Evolutionary conservation across 2,113 vertebrate species (phyloP), one percentile per base, ranked within the genome.

Genomic region (Macrotis lagotis): DNA sequence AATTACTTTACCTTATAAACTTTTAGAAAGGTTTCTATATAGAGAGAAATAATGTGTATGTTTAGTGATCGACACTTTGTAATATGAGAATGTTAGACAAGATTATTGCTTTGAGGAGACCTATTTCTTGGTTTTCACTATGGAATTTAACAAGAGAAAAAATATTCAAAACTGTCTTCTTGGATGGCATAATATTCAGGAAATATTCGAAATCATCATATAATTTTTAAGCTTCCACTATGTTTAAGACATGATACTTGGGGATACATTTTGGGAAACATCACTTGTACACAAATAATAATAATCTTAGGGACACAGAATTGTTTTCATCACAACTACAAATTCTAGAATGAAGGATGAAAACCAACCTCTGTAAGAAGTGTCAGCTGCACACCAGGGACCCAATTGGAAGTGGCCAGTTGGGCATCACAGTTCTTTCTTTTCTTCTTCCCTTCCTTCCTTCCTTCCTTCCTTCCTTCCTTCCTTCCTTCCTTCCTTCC

Each of bases 1-100:
- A 96, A 96, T 97, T 96, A 91, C 83, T 92, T 93, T 91, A 93
- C 88, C 47, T 94, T 95, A 93, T 91, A 96, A 96, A 94, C 83
- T 89, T 94, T 1, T 52, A 74, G 88, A 88, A 91, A 94, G 7
- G 91, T 53, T 91, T 92, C 50, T 48, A 25, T 88, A 11, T 83
- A 83, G 22, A 83, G 44, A 44, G n/a, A 24, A 83, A 44, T 83
- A 83, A 74, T 74, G 37, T 44, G 19, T 92, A 16, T 91, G 9
- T 74, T 94, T 94, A 53, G 59, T 55, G 52, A 91, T 94, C 53
- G 93, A 48, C 89, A 95, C 90, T 48, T 51, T 94, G 52, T 94
- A 50, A 55, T 49, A 89, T 51, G 91, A 51, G 66, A 44, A 83
- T 44, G 7, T 24, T 44, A 7, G 16, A 24, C 2, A 2, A 83